A percentile compares a stretch with the other conserved stretches of the same genome.
Conservation (phyloP, 2,113 vertebrate genomes). For the Myxocyprinus asiaticus region DNA sequence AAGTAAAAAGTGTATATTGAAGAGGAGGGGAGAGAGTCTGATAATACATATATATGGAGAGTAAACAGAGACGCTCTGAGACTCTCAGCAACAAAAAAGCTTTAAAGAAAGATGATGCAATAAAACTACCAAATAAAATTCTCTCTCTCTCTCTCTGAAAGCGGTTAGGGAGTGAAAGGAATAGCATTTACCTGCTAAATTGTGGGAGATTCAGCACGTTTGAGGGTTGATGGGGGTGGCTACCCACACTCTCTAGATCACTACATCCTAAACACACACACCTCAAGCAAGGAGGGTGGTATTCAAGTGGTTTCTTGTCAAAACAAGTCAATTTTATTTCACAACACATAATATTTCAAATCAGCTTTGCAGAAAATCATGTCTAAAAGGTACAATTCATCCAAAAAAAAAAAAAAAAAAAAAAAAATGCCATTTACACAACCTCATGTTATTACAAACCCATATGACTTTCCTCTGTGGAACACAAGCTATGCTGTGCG, state of each 20-base stretch:
- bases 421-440: too few relatives aligned
- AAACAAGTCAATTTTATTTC: too few relatives aligned
- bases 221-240: slow-evolving; percentile 36
- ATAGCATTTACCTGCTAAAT: slow-evolving; percentile 69
- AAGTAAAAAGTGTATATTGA: slow-evolving; percentile 64
- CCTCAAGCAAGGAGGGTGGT: not conserved
- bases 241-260: not conserved
- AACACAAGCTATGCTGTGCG: too few relatives aligned
- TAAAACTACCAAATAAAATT: slow-evolving; percentile 73
- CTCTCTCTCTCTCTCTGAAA: slow-evolving; percentile 60
- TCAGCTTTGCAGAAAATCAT: too few relatives aligned
- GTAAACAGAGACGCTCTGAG: slow-evolving; percentile 75
- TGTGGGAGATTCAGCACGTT: slow-evolving; percentile 71
- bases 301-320: not conserved
- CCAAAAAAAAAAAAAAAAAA: too few relatives aligned
- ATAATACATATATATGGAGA: slow-evolving; percentile 76
- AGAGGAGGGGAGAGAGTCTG: slow-evolving; percentile 67
- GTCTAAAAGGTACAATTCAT: too few relatives aligned
- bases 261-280: not conserved
- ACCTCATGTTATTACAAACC: too few relatives aligned
- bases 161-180: slow-evolving; percentile 52
- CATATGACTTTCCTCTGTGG: too few relatives aligned
- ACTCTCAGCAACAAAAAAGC: slow-evolving; percentile 50
- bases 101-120: slow-evolving; percentile 69
- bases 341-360: too few relatives aligned